Evolutionary conservation across 2,888 invertebrate species (phyloP).

Genomic region (Euspilapteryx auroguttella): DNA sequence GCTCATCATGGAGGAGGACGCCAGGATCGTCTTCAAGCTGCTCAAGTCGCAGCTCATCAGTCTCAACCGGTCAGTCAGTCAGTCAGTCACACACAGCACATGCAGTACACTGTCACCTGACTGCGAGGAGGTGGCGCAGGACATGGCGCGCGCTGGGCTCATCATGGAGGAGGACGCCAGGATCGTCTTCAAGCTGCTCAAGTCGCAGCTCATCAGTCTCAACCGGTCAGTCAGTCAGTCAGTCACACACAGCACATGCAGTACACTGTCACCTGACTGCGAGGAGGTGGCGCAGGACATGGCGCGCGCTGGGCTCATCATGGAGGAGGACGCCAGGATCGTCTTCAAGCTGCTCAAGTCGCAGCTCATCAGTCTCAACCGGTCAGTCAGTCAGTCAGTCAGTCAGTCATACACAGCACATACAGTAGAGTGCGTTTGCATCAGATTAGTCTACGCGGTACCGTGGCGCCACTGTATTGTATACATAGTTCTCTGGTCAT

Average conservation of each 20-base stretch:
- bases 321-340: slow-evolving; percentile 91
- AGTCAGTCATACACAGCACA: slow-evolving; percentile 1
- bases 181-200: slow-evolving; percentile 87
- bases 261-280: too few relatives aligned
- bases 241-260: slow-evolving; percentile 1
- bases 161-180: slow-evolving; percentile 94
- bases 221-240: slow-evolving; percentile 40
- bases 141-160: slow-evolving; percentile 94
- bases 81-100: not conserved
- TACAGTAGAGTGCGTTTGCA: too few relatives aligned
- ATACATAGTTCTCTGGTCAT: too few relatives aligned
- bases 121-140: slow-evolving; percentile 91
- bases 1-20: slow-evolving; percentile 94
- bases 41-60: slow-evolving; percentile 85
- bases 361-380: slow-evolving; percentile 75
- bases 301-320: slow-evolving; percentile 92
- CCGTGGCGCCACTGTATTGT: too few relatives aligned
- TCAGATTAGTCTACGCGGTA: too few relatives aligned
- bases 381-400: slow-evolving; percentile 31
- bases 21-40: slow-evolving; percentile 86
- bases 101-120: too few relatives aligned
- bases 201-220: slow-evolving; percentile 81
- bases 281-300: slow-evolving; percentile 95
- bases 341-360: slow-evolving; percentile 90
- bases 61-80: slow-evolving; percentile 55